A percentile compares a stretch with the other conserved stretches of the same genome.
These are phyloP conservation scores for Brachionus rotundiformis DNA, from an alignment of 1,140 invertebrate species.

Conservation along the genomic window DNA sequence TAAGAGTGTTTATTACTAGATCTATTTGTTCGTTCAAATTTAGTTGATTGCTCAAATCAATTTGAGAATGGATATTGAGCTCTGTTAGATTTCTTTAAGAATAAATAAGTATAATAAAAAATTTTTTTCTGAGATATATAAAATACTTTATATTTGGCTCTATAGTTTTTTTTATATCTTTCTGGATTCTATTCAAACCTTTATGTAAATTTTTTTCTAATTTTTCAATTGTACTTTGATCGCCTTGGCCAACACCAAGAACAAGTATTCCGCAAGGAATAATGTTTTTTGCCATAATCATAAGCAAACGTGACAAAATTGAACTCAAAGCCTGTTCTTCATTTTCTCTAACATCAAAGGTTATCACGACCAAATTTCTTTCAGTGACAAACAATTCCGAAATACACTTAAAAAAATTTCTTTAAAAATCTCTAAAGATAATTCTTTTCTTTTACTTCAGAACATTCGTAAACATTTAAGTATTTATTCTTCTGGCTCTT, in stretches of 20 bases:
- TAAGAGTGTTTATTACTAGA: not conserved
- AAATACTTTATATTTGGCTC: not conserved
- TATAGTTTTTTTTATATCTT: not conserved
- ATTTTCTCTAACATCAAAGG: not conserved
- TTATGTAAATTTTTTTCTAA: not conserved
- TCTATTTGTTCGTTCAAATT: constrained; percentile 27
- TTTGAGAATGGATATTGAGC: not conserved
- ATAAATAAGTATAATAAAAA: not conserved
- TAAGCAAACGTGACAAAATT: not conserved
- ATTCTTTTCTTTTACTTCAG: not conserved
- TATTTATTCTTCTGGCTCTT: not conserved
- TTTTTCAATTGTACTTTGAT: not conserved
- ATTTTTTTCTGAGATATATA: not conserved
- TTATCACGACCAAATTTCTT: not conserved
- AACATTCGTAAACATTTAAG: constrained; percentile 10
- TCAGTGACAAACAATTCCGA: not conserved
- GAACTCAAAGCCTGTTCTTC: not conserved
- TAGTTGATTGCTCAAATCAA: constrained; percentile 22
- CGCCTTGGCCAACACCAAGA: not conserved
- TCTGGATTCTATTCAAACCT: not conserved
- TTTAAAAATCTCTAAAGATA: not conserved
- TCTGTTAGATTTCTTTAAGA: not conserved
- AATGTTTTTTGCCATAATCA: not conserved
- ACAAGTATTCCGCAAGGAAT: not conserved
- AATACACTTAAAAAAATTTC: not conserved